phyloP scores from a whole-genome alignment of 2,113 vertebrate species.

The Otolemur garnettii region DNA sequence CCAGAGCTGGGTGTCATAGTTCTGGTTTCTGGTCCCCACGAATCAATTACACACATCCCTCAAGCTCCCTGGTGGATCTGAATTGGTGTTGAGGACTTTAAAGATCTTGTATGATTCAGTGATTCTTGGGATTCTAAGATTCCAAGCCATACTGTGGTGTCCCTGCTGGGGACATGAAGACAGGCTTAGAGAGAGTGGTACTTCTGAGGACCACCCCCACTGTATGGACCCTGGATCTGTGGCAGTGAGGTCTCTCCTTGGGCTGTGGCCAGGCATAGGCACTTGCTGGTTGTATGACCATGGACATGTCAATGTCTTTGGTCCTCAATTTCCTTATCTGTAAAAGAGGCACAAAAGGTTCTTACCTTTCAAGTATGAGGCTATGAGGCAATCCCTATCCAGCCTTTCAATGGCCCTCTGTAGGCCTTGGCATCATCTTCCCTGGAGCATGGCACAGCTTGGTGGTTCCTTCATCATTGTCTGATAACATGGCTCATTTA shows the following conservation, averaged over 20 bases:
- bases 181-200: neutral
- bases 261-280: neutral
- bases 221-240: no score
- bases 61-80: neutral
- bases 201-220: neutral
- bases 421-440: fast-evolving
- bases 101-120: neutral
- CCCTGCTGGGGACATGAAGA: neutral
- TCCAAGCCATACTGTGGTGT: neutral
- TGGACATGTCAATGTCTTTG: neutral
- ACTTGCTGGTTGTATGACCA: neutral
- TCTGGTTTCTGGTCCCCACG: neutral
- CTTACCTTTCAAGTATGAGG: no score
- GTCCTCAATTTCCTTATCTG: neutral
- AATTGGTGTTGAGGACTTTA: neutral
- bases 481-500: neutral
- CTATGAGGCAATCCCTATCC: neutral
- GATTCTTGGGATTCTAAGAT: neutral
- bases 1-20: no score
- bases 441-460: fast-evolving
- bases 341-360: neutral
- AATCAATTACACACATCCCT: fast-evolving
- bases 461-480: neutral
- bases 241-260: neutral
- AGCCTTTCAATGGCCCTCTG: neutral